Conservation (phyloP, 2,888 invertebrate species). For the Pseudanteris insignis region DNA sequence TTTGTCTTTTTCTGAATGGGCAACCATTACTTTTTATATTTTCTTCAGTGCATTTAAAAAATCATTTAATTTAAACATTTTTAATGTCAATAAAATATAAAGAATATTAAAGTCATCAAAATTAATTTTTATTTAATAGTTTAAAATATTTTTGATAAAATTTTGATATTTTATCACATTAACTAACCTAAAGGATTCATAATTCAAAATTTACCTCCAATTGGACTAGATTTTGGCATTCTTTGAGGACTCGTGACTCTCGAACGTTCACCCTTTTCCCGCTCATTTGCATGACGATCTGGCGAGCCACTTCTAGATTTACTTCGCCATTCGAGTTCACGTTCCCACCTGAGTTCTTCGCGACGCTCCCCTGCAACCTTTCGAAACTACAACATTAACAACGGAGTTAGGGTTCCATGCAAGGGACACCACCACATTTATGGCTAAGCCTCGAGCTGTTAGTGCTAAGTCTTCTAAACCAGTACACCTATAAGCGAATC, state of each 20-base stretch:
- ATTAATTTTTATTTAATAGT: no score
- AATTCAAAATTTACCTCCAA: conserved; percentile 24
- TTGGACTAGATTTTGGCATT: conserved; percentile 43
- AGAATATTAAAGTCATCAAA: no score
- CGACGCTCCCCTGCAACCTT: conserved; percentile 67
- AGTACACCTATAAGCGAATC: conserved; percentile 42
- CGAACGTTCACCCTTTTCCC: conserved; percentile 57
- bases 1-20: no score
- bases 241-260: conserved; percentile 60
- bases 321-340: conserved; percentile 65
- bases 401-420: conserved; percentile 57
- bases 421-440: conserved; percentile 59
- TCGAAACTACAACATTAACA: conserved; percentile 66
- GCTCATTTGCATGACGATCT: conserved; percentile 67
- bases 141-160: no score
- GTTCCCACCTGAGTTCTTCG: conserved; percentile 63
- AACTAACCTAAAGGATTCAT: no score
- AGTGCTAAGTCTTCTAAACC: conserved; percentile 45
- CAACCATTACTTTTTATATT: no score
- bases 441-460: conserved; percentile 50
- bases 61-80: no score
- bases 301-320: conserved; percentile 63
- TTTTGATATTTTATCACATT: no score
- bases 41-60: no score
- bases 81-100: no score